Conservation (phyloP, 1,140 invertebrate genomes). For the Phenacoccus solenopsis region DNA sequence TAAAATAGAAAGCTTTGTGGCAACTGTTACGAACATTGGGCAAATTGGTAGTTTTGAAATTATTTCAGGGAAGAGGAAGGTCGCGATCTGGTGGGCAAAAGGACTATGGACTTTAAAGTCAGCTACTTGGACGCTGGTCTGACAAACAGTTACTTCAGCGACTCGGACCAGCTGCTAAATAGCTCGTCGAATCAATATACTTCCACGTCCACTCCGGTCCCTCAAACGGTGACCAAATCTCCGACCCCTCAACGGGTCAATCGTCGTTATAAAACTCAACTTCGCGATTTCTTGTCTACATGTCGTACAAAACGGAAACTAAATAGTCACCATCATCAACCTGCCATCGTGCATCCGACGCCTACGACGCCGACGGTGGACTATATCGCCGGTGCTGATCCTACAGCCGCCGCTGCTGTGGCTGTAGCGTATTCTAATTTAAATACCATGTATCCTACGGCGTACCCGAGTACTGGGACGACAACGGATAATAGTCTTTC, state of each 20-base stretch:
- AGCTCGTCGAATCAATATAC: conserved; percentile 36
- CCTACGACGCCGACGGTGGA: conserved; percentile 39
- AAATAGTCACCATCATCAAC: conserved; percentile 35
- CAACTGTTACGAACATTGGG: too few relatives aligned
- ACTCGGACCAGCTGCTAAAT: conserved; percentile 63
- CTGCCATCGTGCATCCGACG: conserved; percentile 33
- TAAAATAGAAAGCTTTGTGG: too few relatives aligned
- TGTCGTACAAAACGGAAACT: conserved; percentile 81
- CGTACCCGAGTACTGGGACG: conserved; percentile 43
- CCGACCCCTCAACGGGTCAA: conserved; percentile 60
- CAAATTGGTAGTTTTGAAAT: background rate
- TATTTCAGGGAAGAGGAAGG: conserved; percentile 90
- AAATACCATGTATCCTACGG: conserved; percentile 63
- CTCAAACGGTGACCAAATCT: conserved; percentile 11
- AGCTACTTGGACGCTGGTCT: conserved; percentile 88
- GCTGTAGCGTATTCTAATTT: conserved; percentile 67
- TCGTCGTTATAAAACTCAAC: conserved; percentile 74
- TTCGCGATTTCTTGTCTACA: conserved; percentile 81
- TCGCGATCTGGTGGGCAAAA: conserved; percentile 83
- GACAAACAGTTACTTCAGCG: conserved; percentile 77
- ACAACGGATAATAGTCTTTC: conserved; percentile 45
- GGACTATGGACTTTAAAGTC: conserved; percentile 98
- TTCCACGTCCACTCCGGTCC: conserved; percentile 22
- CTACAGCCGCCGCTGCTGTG: conserved; percentile 37
- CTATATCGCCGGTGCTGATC: conserved; percentile 50